phyloP scores from a whole-genome alignment of 1,140 invertebrate genomes.

The Drosophila kepulauana region DNA sequence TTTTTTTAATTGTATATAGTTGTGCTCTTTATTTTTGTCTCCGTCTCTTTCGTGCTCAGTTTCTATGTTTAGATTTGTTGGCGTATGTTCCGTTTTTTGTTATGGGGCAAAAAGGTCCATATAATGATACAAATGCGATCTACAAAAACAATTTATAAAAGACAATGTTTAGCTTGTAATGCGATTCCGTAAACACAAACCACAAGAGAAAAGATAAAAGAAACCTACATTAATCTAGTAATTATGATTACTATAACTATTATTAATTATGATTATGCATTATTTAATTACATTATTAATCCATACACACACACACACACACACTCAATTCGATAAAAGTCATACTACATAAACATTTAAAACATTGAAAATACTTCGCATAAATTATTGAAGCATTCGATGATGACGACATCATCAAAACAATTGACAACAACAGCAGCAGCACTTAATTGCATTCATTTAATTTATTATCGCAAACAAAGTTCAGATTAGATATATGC shows the following conservation, averaged over 20 bases:
- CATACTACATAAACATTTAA: slow-evolving; percentile 43
- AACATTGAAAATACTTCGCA: slow-evolving; percentile 20
- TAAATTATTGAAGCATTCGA: slow-evolving; percentile 33
- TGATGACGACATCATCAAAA: slow-evolving; percentile 11
- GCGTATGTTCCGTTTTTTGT: slow-evolving; percentile 13
- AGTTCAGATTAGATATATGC: slow-evolving; percentile 7
- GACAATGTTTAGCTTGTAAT: slow-evolving; percentile 72
- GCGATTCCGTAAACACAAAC: slow-evolving; percentile 47
- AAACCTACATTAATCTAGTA: slow-evolving; percentile 38
- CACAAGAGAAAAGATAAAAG: slow-evolving; percentile 4
- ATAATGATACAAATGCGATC: slow-evolving; percentile 18
- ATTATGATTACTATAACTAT: slow-evolving; percentile 29
- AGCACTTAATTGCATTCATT: slow-evolving; percentile 38
- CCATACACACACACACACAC: slow-evolving; percentile 30
- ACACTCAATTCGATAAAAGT: slow-evolving; percentile 61
- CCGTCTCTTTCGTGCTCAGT: not conserved
- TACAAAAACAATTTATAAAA: slow-evolving; percentile 69
- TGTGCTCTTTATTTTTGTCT: not conserved
- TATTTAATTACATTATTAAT: slow-evolving; percentile 40
- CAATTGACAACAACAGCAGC: slow-evolving; percentile 1
- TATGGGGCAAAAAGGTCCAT: slow-evolving; percentile 14
- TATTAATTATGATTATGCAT: slow-evolving; percentile 12
- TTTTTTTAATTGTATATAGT: slow-evolving; percentile 12
- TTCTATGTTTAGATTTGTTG: slow-evolving; percentile 9
- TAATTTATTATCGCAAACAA: slow-evolving; percentile 34